A percentile compares a stretch with the other conserved stretches of the same genome.
phyloP scores from a whole-genome alignment of 2,113 vertebrate species.

The Felis chaus region DNA sequence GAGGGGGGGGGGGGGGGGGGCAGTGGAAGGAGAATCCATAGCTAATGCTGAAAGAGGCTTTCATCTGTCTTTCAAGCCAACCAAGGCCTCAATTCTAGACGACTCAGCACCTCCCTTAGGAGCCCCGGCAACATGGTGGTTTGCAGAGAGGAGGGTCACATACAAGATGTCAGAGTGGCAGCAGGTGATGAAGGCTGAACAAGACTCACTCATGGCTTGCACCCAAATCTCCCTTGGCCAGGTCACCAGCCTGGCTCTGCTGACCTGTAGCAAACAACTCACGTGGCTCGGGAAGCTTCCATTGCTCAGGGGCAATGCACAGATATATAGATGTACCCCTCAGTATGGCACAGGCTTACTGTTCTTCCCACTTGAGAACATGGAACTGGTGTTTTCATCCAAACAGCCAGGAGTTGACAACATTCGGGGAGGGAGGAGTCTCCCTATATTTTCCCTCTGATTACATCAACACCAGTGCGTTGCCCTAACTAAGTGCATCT shows the following conservation, averaged over 20 bases:
- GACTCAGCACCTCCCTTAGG: not conserved
- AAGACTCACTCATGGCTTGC: not conserved
- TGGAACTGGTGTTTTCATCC: not conserved
- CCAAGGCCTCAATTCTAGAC: not conserved
- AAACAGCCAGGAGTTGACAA: not conserved
- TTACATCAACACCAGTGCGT: not conserved
- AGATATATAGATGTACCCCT: accelerated
- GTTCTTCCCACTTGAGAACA: not conserved
- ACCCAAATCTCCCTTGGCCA: not conserved
- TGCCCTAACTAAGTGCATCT: not conserved
- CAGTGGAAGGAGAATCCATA: not conserved
- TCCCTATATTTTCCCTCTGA: not conserved
- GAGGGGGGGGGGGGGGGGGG: too few relatives aligned
- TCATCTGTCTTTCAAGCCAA: not conserved
- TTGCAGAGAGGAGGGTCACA: not conserved
- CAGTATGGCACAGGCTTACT: not conserved
- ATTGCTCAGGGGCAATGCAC: not conserved
- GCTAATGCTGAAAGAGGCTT: not conserved
- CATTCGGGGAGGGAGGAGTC: not conserved
- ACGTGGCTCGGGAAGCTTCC: not conserved
- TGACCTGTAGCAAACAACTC: not conserved
- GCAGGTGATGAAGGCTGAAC: too few relatives aligned
- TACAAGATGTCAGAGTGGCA: not conserved
- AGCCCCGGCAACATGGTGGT: not conserved
- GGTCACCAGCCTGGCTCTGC: not conserved